Conservation (phyloP, 2,797 vertebrate genomes). For the Limosa lapponica region DNA sequence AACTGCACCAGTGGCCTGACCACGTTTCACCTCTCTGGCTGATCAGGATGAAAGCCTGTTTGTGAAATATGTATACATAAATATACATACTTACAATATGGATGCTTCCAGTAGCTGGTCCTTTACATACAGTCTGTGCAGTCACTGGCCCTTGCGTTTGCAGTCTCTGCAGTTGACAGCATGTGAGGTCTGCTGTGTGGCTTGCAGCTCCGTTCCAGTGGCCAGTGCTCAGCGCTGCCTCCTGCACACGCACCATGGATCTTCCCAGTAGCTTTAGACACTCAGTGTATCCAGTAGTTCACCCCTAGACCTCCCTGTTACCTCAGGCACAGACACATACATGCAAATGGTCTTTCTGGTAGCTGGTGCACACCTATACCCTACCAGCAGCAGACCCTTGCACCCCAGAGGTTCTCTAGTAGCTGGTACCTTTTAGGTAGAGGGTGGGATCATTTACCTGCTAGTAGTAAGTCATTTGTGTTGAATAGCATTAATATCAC, state of each 20-base stretch:
- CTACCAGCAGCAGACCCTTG: background rate
- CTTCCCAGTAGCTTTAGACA: background rate
- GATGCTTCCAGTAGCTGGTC: background rate
- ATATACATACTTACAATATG: background rate
- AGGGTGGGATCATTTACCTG: background rate
- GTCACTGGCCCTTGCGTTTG: background rate
- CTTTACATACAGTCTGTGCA: no score
- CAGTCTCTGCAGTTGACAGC: background rate
- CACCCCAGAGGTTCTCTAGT: background rate
- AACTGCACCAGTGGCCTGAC: background rate
- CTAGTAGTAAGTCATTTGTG: background rate
- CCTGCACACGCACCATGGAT: background rate
- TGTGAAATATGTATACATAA: background rate
- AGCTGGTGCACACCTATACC: background rate
- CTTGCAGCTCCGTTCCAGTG: background rate
- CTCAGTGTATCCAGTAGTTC: background rate
- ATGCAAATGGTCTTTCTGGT: background rate
- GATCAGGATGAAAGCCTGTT: background rate
- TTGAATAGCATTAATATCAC: background rate
- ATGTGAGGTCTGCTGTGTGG: background rate
- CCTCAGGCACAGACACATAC: background rate
- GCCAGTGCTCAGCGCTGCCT: background rate
- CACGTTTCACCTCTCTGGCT: background rate
- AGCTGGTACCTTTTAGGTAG: background rate
- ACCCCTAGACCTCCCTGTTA: no score